Percentiles rank a stretch among this genome's conserved stretches.
Evolutionary conservation across 2,797 vertebrate species (phyloP).

Genomic region (Chromis chromis): DNA sequence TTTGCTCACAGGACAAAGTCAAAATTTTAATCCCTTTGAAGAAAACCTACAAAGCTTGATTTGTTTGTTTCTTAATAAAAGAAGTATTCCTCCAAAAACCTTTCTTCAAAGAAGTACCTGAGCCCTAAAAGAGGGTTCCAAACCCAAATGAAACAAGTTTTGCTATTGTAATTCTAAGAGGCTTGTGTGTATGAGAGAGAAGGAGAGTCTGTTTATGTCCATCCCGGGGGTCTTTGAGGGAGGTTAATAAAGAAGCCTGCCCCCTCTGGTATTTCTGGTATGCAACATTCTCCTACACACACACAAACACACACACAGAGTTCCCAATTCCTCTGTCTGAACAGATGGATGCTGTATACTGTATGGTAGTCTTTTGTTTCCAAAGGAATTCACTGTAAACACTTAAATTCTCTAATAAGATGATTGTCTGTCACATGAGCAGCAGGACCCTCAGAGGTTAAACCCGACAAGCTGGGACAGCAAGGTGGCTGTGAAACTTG

Average conservation of each 20-base stretch:
- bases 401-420: not conserved
- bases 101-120: conserved; percentile 7
- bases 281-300: conserved; percentile 54
- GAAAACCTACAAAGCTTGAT: not conserved
- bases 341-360: conserved; percentile 12
- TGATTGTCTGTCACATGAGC: not conserved
- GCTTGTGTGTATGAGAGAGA: conserved; percentile 42
- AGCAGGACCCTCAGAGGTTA: not conserved
- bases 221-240: conserved; percentile 61
- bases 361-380: not conserved
- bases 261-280: conserved; percentile 79
- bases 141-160: conserved; percentile 44
- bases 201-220: conserved; percentile 57
- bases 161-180: conserved; percentile 34
- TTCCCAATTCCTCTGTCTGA: conserved; percentile 22
- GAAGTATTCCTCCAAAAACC: not conserved
- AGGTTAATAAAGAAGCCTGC: conserved; percentile 77
- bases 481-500: not conserved
- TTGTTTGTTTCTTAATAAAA: not conserved
- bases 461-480: not conserved
- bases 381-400: conserved; percentile 6
- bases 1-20: not conserved
- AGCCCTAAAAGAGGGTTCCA: conserved; percentile 23
- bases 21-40: conserved; percentile 1
- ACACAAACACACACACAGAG: conserved; percentile 15